Evolutionary conservation across 2,113 vertebrate species (phyloP).

Genomic region (Apteryx owenii): DNA sequence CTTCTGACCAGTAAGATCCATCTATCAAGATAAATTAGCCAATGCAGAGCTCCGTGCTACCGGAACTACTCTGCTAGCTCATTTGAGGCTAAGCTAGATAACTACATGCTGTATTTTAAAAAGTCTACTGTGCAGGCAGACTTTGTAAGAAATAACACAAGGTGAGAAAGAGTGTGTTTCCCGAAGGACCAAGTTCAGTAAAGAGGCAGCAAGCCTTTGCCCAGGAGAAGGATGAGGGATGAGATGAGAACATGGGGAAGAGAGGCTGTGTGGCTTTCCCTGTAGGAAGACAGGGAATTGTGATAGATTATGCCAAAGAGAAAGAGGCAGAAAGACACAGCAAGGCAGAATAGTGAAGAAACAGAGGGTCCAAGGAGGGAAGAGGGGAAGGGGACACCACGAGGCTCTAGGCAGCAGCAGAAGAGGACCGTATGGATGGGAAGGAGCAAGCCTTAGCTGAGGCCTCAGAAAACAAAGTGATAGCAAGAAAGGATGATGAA

Average conservation of each 20-base stretch:
- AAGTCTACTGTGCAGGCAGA: neutral
- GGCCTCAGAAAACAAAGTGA: neutral
- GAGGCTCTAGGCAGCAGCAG: neutral
- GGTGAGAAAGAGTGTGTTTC: neutral
- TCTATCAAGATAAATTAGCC: too few species aligned
- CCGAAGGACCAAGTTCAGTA: neutral
- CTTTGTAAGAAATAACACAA: neutral
- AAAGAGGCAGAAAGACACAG: neutral
- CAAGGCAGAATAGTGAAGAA: neutral
- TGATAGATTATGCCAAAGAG: neutral
- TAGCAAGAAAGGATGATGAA: neutral
- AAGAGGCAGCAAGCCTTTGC: neutral
- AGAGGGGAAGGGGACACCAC: neutral
- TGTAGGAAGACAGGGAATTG: neutral
- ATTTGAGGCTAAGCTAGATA: neutral
- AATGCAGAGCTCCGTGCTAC: too few species aligned
- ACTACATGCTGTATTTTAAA: neutral
- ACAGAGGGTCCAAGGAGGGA: neutral
- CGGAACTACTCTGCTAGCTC: neutral
- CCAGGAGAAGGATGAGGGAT: neutral
- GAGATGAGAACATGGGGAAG: neutral
- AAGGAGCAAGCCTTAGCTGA: neutral
- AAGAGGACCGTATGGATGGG: neutral
- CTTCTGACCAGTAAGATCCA: neutral
- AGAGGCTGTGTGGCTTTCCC: neutral